Conservation (phyloP, 2,888 invertebrate genomes). For the Cryptocephalus moraei region DNA sequence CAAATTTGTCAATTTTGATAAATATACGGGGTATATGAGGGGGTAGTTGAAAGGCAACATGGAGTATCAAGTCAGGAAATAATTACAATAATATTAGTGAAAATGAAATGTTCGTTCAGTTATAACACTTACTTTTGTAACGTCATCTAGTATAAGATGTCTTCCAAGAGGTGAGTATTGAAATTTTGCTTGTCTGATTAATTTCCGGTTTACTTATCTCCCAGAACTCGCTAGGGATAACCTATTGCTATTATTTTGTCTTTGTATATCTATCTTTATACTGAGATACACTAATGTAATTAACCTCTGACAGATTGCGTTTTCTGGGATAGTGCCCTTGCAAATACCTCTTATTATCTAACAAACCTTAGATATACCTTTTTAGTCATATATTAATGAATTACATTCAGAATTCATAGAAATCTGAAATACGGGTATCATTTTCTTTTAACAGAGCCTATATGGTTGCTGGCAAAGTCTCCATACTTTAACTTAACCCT, state of each 20-base stretch:
- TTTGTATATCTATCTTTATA: constrained; percentile 1
- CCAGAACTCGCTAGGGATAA: constrained; percentile 6
- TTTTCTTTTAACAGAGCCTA: no score
- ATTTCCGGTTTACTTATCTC: constrained; percentile 1
- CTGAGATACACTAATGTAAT: no score
- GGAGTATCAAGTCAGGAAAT: constrained; percentile 22
- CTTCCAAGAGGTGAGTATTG: constrained; percentile 36
- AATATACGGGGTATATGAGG: constrained; percentile 13
- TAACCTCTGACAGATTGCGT: no score
- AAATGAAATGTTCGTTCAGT: constrained; percentile 22
- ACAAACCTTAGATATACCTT: no score
- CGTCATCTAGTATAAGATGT: constrained; percentile 26
- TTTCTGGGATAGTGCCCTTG: no score
- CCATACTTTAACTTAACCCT: no score
- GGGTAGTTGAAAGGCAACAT: constrained; percentile 21
- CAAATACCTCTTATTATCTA: no score
- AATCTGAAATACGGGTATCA: no score
- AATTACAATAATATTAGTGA: constrained; percentile 22
- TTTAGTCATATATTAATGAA: no score
- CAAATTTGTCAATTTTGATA: constrained; percentile 12
- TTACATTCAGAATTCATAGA: no score
- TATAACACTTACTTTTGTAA: constrained; percentile 15
- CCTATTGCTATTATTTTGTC: constrained; percentile 12
- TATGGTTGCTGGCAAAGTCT: no score
- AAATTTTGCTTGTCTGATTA: neutral